These are phyloP conservation scores for Mungos mungo DNA, from an alignment of 2,113 vertebrate species.

Conservation along the genomic window DNA sequence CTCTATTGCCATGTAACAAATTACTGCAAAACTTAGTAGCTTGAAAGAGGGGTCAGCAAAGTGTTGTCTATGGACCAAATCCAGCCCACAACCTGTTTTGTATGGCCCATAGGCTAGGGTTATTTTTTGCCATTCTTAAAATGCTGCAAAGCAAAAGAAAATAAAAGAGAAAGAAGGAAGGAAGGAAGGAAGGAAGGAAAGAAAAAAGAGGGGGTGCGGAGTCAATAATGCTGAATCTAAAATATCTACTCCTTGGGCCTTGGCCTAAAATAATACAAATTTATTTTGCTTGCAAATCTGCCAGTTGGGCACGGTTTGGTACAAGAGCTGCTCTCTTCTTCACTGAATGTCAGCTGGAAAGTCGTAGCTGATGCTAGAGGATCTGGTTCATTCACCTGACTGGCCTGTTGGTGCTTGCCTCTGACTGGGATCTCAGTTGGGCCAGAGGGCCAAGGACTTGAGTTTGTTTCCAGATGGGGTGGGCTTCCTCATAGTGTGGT, in stretches of 20 bases:
- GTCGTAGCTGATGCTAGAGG: neutral
- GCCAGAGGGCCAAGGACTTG: neutral
- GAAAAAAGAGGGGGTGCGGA: neutral
- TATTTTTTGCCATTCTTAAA: neutral
- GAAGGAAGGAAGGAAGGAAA: neutral
- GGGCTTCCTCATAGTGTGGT: neutral
- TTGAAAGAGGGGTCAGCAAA: neutral
- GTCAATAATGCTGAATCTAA: neutral
- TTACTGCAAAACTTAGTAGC: neutral
- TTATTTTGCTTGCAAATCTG: neutral
- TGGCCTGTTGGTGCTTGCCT: neutral
- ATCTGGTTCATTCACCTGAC: neutral
- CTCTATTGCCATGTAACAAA: neutral
- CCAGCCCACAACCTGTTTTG: neutral
- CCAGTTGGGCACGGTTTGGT: neutral
- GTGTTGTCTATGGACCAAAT: neutral
- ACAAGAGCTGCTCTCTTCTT: neutral
- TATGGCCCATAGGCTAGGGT: neutral
- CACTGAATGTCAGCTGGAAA: rapidly evolving
- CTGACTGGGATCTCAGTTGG: neutral
- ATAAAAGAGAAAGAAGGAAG: neutral
- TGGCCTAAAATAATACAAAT: neutral
- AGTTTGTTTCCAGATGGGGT: neutral
- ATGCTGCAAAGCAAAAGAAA: neutral
- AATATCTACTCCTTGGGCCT: neutral